Evolutionary conservation across 2,888 invertebrate species (phyloP), one percentile per base, ranked within the genome.

Genomic region (Yponomeuta malinellus): DNA sequence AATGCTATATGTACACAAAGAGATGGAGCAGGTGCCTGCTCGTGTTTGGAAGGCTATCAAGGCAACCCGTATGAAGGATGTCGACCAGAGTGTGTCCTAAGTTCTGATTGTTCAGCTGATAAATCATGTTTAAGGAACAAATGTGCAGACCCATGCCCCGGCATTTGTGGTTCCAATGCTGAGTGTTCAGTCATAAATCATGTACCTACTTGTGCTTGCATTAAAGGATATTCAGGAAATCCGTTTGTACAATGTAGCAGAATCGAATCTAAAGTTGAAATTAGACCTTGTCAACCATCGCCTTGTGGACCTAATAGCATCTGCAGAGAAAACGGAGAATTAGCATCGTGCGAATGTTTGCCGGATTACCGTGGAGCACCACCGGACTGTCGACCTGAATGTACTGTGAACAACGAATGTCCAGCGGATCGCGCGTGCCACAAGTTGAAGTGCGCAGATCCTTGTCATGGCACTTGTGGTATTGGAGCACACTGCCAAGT

Each of bases 41-140:
- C 94, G 64, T 97, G 97, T 79, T 94, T 96, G 74, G 94, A 95
- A 78, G 96, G 96, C 76, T 96, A 96, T 81, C 94, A 95, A 81
- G 97, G 97, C 71, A 97, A 97, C 87, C 97, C 97, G 4, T 97
- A 97, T 78, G 96, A 96, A 84, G 96, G 96, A 66, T 97, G 97
- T 79, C 94, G 96, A 75, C 97, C 97, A 1, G 97, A 97, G 90
- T 97, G 97, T 83, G 95, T 97, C 59, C 93, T 97, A 2, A 97
- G 96, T 83, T 95, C 97, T 0, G 97, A 97, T 80, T 98, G 97
- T 84, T 93, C 96, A 52, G 95, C 96, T 2, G 96, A 96, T 80
- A 96, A 95, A 83, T 95, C 97, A 66, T 98, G 98, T 79, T 93
- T 96, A 66, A 94, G 95, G 78, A 96, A 96, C 81, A 97, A 97